Evolutionary conservation across 2,888 invertebrate species (phyloP).

Genomic region (Apamea sordens): DNA sequence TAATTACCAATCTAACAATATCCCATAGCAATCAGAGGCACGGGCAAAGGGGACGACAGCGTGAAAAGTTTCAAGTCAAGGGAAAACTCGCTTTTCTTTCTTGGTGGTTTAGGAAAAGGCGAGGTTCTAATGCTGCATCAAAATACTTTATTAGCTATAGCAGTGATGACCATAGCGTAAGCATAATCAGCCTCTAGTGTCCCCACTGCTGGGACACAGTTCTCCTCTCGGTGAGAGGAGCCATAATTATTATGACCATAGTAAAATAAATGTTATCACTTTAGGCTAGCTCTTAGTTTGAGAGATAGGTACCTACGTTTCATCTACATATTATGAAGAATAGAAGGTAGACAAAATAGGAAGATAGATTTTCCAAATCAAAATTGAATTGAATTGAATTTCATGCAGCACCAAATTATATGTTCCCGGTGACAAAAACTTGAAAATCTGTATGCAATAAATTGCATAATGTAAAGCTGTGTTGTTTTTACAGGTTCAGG

Average conservation of each 20-base stretch:
- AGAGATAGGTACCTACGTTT: not conserved
- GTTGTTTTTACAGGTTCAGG: constrained; percentile 94
- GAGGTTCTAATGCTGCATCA: not conserved
- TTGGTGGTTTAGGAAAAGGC: not conserved
- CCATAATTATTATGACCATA: not conserved
- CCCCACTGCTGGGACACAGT: too few species aligned
- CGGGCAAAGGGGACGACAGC: too few species aligned
- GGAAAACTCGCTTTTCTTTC: not conserved
- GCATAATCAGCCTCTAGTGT: not conserved
- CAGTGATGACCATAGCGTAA: not conserved
- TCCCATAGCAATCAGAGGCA: not conserved
- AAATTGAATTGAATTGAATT: too few species aligned
- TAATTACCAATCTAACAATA: not conserved
- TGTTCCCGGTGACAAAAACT: not conserved
- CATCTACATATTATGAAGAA: not conserved
- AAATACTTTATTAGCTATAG: not conserved
- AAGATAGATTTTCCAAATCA: not conserved
- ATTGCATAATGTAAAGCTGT: constrained; percentile 20
- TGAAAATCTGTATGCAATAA: constrained; percentile 21
- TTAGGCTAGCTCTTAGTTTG: not conserved
- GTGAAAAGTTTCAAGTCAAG: not conserved
- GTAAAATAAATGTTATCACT: not conserved
- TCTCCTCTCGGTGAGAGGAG: not conserved
- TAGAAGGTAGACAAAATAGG: not conserved
- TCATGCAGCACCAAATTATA: not conserved